phyloP scores from a whole-genome alignment of 1,140 invertebrate genomes.

The Aphaenogaster ashmeadi region DNA sequence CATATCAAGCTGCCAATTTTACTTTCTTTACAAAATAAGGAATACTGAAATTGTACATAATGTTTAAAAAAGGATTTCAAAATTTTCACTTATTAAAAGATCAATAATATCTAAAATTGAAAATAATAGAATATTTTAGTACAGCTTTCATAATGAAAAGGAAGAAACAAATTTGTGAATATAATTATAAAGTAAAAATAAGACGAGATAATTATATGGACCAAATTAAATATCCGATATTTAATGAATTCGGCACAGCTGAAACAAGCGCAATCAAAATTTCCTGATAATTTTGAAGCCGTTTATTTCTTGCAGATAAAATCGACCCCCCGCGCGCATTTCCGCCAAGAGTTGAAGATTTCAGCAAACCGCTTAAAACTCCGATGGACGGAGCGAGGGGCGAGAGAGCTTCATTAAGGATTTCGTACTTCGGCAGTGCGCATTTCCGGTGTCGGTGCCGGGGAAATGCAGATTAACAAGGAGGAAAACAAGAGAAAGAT shows the following conservation, averaged over 20 bases:
- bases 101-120: background rate
- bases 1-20: background rate
- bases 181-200: background rate
- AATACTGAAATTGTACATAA: background rate
- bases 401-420: constrained; percentile 57
- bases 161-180: background rate
- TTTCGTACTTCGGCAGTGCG: constrained; percentile 58
- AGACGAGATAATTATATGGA: background rate
- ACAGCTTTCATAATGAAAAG: background rate
- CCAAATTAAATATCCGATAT: background rate
- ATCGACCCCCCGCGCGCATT: constrained; percentile 1
- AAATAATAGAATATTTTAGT: background rate
- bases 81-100: background rate
- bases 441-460: constrained; percentile 53
- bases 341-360: constrained; percentile 25
- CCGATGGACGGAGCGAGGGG: background rate
- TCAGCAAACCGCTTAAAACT: constrained; percentile 51
- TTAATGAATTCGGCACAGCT: background rate
- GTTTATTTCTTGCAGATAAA: constrained; percentile 34
- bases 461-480: constrained; percentile 65
- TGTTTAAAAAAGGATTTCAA: background rate
- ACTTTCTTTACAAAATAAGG: background rate
- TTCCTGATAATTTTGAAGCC: constrained; percentile 31
- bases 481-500: constrained; percentile 65
- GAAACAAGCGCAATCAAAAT: background rate